Conservation (phyloP, 1,140 invertebrate genomes). For the Hyposmocoma kahamanoa region DNA sequence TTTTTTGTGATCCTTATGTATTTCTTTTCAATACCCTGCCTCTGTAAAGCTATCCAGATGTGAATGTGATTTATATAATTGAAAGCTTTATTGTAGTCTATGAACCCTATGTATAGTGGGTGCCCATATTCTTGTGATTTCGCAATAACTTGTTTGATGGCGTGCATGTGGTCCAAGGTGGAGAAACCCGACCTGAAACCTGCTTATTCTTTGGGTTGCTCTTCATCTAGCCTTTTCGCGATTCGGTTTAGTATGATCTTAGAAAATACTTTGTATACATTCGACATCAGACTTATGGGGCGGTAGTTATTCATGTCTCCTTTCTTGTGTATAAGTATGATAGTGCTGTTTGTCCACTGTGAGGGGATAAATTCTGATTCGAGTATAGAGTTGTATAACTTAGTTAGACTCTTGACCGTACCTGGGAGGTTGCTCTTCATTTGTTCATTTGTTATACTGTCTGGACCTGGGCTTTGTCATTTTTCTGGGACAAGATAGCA, state of each 20-base stretch:
- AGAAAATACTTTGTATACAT: constrained; percentile 17
- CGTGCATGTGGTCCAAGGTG: constrained; percentile 20
- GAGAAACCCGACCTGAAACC: constrained; percentile 23
- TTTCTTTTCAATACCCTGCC: neutral
- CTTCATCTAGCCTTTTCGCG: constrained; percentile 6
- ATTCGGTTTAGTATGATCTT: constrained; percentile 11
- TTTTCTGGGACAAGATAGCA: too few relatives aligned
- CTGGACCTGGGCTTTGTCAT: too few relatives aligned
- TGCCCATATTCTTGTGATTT: constrained; percentile 11
- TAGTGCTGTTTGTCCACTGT: too few relatives aligned
- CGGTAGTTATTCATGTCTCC: too few relatives aligned
- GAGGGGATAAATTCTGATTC: too few relatives aligned
- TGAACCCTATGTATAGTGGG: constrained; percentile 10
- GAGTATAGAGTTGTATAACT: too few relatives aligned
- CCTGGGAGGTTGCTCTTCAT: too few relatives aligned
- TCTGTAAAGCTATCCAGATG: neutral
- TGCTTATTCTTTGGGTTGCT: constrained; percentile 28
- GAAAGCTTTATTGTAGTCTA: constrained; percentile 10
- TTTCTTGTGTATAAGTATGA: too few relatives aligned
- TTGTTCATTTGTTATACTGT: too few relatives aligned
- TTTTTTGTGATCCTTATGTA: neutral
- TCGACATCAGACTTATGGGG: constrained; percentile 20
- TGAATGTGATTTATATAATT: neutral
- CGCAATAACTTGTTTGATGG: constrained; percentile 16
- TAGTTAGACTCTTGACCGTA: too few relatives aligned